Conservation (phyloP, 2,797 vertebrate genomes). For the Hydrophis major region DNA sequence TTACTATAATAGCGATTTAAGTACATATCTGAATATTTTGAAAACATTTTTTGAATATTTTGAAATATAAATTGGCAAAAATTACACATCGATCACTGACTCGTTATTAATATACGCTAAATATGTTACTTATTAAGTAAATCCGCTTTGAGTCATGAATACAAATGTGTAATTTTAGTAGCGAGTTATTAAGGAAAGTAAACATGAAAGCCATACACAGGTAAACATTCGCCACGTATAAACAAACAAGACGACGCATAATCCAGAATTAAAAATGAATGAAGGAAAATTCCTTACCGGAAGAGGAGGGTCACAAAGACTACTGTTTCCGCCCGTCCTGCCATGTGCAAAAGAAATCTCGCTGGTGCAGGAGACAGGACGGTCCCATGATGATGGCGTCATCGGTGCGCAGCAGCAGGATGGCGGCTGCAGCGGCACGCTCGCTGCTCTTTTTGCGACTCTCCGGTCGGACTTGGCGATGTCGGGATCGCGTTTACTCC, state of each 20-base stretch:
- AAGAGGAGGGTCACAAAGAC: background rate
- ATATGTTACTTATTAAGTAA: background rate
- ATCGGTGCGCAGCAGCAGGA: background rate
- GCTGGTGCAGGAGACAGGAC: background rate
- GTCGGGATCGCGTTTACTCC: slow-evolving; percentile 10
- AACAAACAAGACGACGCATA: background rate
- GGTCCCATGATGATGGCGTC: background rate
- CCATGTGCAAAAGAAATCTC: background rate
- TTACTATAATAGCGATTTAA: background rate
- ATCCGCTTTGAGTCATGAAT: background rate
- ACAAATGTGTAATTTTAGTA: background rate
- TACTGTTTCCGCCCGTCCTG: background rate
- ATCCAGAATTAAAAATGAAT: background rate
- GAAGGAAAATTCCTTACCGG: background rate
- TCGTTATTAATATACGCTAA: background rate
- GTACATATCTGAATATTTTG: background rate
- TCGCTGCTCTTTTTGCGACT: background rate
- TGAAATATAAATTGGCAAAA: background rate
- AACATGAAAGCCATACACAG: background rate
- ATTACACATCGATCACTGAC: background rate
- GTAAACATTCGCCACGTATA: background rate
- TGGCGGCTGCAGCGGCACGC: slow-evolving; percentile 1
- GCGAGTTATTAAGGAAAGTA: background rate
- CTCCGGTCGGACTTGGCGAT: background rate
- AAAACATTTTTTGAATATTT: background rate